Conservation (phyloP, 2,797 vertebrate genomes). For the Ara ararauna region DNA sequence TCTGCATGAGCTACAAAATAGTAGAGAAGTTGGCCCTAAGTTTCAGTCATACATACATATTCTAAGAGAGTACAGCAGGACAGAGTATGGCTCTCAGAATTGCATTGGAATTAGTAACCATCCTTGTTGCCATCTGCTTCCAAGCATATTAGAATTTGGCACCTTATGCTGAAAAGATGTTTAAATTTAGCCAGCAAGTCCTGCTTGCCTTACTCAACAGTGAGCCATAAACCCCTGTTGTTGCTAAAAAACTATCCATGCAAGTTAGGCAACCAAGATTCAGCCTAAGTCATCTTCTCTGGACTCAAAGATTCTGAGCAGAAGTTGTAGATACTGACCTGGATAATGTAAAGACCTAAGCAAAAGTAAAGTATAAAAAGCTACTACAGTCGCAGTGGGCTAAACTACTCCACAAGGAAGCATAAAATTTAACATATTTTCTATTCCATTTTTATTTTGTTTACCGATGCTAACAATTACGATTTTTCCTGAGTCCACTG, state of each 20-base stretch:
- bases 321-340: neutral
- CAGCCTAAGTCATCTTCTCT: neutral
- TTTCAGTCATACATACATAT: neutral
- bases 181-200: neutral
- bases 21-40: neutral
- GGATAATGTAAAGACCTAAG: neutral
- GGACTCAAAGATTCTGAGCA: neutral
- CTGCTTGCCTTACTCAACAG: neutral
- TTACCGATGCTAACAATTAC: neutral
- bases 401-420: neutral
- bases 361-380: neutral
- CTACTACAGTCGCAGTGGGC: neutral
- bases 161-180: neutral
- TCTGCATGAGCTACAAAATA: neutral
- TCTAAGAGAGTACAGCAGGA: neutral
- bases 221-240: neutral
- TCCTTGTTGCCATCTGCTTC: conserved; percentile 8
- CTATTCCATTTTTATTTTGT: neutral
- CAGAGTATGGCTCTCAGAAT: neutral
- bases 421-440: neutral
- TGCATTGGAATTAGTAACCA: neutral
- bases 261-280: neutral
- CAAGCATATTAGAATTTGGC: neutral
- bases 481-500: neutral
- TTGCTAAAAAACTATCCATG: neutral